phyloP scores from a whole-genome alignment of 2,113 vertebrate genomes.

The Pseudorectes ferrugineus region DNA sequence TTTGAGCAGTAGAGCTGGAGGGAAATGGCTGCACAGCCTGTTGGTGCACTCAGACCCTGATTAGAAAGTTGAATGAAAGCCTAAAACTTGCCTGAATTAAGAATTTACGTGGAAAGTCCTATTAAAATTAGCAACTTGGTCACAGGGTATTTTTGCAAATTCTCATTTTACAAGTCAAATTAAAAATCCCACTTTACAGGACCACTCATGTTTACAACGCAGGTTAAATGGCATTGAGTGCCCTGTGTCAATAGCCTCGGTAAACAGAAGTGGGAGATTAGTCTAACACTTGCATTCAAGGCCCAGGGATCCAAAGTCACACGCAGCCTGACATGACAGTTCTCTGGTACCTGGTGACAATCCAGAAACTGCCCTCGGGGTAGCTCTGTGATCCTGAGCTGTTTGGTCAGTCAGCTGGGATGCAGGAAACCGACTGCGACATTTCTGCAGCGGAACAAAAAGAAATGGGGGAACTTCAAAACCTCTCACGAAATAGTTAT shows the following conservation, averaged over 20 bases:
- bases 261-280: not conserved
- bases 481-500: not conserved
- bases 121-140: not conserved
- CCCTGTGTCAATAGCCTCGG: not conserved
- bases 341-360: conserved; percentile 39
- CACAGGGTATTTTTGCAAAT: not conserved
- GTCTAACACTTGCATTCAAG: not conserved
- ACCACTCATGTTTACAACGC: not conserved
- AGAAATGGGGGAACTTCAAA: not conserved
- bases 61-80: not conserved
- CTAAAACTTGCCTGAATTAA: not conserved
- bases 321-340: not conserved
- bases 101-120: not conserved
- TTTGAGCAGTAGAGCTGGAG: not conserved
- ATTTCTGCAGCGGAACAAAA: not conserved
- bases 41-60: not conserved
- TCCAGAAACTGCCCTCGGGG: not conserved
- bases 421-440: not conserved
- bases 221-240: not conserved
- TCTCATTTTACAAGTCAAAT: not conserved
- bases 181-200: not conserved
- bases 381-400: not conserved
- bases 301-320: not conserved
- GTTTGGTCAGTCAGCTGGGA: conserved; percentile 19
- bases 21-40: not conserved